Evolutionary conservation across 2,113 vertebrate genomes (phyloP).

Genomic region (Cromileptes altivelis): DNA sequence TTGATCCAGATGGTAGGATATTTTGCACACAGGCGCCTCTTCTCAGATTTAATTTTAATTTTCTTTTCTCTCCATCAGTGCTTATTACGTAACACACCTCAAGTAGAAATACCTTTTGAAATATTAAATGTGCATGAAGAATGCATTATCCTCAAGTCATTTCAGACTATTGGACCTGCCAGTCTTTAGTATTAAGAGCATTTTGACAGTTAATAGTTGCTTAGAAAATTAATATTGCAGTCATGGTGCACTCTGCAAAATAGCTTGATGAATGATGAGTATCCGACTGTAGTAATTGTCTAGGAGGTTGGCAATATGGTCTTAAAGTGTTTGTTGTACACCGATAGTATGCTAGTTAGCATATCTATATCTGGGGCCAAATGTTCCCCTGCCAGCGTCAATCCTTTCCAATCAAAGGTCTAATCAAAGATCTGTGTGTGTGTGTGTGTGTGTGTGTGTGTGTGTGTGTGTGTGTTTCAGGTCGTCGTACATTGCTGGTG

Average conservation of each 20-base stretch:
- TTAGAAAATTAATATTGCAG: conserved; percentile 26
- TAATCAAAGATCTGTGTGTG: background rate
- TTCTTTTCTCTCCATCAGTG: conserved; percentile 10
- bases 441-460: background rate
- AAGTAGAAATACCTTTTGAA: conserved; percentile 42
- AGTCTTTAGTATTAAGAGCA: conserved; percentile 26
- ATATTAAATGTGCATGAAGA: conserved; percentile 35
- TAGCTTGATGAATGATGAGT: conserved; percentile 23
- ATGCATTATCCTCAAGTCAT: background rate
- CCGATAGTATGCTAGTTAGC: background rate
- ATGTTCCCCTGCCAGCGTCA: conserved; percentile 5
- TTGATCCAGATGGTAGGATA: conserved; percentile 86
- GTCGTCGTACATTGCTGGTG: conserved; percentile 86
- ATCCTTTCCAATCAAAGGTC: background rate
- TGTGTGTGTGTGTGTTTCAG: conserved; percentile 64
- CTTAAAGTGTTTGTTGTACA: background rate
- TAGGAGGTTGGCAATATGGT: background rate
- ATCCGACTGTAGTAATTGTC: conserved; percentile 12
- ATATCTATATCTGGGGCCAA: conserved; percentile 7
- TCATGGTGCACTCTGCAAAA: conserved; percentile 36
- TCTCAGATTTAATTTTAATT: conserved; percentile 43
- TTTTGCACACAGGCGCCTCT: conserved; percentile 37
- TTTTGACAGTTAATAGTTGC: conserved; percentile 10
- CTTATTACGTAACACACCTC: conserved; percentile 26
- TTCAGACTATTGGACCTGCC: conserved; percentile 20